Evolutionary conservation across 2,113 vertebrate species (phyloP).

Genomic region (Pseudonaja textilis): DNA sequence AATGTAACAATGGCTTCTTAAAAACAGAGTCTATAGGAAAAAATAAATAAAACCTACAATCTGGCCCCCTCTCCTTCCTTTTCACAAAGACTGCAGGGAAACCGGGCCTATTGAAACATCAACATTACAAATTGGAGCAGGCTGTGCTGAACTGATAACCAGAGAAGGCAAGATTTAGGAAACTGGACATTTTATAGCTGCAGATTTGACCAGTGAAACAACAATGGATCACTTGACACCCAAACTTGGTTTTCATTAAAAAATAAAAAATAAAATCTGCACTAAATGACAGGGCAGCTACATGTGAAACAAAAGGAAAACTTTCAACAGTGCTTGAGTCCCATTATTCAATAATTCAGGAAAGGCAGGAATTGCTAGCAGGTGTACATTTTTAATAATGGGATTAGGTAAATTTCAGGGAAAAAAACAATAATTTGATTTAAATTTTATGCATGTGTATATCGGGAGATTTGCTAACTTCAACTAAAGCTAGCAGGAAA

Average conservation of each 20-base stretch:
- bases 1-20: not conserved
- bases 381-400: constrained; percentile 22
- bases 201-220: constrained; percentile 26
- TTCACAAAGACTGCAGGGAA: not conserved
- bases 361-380: constrained; percentile 33
- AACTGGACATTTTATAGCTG: not conserved
- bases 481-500: constrained; percentile 40
- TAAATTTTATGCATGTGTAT: constrained; percentile 45
- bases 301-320: constrained; percentile 2
- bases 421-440: constrained; percentile 48
- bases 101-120: not conserved
- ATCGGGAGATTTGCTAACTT: constrained; percentile 43
- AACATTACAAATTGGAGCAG: not conserved
- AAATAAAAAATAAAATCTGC: not conserved
- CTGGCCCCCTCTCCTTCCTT: not conserved
- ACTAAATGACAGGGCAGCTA: not conserved
- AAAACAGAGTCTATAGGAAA: not conserved
- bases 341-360: constrained; percentile 6
- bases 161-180: not conserved
- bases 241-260: constrained; percentile 3
- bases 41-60: not conserved
- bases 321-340: not conserved
- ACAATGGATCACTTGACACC: not conserved
- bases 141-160: constrained; percentile 1
- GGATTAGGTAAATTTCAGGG: constrained; percentile 17